Percentiles rank a stretch among this genome's conserved stretches.
Evolutionary conservation across 2,797 vertebrate species (phyloP).

Genomic region (Propithecus perrieri): DNA sequence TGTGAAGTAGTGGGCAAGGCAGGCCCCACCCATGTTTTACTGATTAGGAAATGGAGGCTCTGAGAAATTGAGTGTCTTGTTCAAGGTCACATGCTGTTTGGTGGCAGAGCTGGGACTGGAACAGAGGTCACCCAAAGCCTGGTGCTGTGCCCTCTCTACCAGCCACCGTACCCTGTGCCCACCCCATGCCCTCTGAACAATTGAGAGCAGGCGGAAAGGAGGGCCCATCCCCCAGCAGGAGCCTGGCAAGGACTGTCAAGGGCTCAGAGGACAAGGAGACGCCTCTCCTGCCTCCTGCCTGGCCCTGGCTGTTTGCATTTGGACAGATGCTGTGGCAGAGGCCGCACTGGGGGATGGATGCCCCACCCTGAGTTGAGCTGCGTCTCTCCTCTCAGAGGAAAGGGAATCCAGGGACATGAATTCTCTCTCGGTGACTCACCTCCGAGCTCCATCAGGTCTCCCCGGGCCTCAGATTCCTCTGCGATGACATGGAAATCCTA

Average conservation of each 20-base stretch:
- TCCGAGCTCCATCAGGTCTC: conserved; percentile 24
- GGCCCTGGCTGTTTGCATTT: neutral
- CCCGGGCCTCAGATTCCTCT: conserved; percentile 34
- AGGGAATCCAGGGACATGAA: neutral
- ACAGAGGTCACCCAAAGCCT: neutral
- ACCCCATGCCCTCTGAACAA: neutral
- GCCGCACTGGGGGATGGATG: neutral
- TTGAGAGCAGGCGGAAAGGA: neutral
- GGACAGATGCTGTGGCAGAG: neutral
- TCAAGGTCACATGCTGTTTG: neutral
- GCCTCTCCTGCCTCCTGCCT: neutral
- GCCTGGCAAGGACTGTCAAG: neutral
- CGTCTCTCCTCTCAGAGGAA: neutral
- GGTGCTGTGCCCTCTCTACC: neutral
- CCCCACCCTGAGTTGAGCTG: neutral
- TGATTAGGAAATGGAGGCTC: neutral
- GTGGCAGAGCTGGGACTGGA: neutral
- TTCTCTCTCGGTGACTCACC: conserved; percentile 46
- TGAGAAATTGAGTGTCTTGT: neutral
- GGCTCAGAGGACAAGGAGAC: neutral
- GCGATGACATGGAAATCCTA: neutral
- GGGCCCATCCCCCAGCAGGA: neutral
- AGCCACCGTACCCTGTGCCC: neutral
- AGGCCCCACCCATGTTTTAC: neutral
- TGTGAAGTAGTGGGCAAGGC: neutral